A percentile compares a stretch with the other conserved stretches of the same genome.
Conservation (phyloP, 2,113 vertebrate species). For the Platichthys flesus region DNA sequence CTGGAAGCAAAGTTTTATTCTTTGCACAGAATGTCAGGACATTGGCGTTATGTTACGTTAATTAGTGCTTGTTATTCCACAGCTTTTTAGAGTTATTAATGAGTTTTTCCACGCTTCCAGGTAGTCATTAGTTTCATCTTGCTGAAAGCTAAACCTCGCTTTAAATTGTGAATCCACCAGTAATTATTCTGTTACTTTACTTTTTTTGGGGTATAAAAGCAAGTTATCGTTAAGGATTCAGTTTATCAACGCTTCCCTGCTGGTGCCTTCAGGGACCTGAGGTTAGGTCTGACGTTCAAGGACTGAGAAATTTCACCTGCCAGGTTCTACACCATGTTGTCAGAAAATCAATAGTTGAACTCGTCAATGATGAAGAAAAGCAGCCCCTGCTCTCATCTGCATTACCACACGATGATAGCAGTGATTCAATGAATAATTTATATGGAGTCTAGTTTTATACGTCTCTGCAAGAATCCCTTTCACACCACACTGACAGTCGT, state of each 20-base stretch:
- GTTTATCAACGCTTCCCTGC: not conserved
- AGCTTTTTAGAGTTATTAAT: not conserved
- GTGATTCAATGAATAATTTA: slow-evolving; percentile 34
- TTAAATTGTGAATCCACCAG: not conserved
- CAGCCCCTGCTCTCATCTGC: slow-evolving; percentile 23
- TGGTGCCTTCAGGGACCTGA: not conserved
- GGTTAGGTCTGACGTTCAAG: not conserved
- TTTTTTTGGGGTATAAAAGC: not conserved
- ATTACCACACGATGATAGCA: slow-evolving; percentile 16
- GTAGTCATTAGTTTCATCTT: not conserved
- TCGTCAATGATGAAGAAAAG: not conserved
- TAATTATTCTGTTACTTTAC: not conserved
- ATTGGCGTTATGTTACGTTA: not conserved
- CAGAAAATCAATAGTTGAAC: slow-evolving; percentile 37
- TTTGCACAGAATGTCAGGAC: not conserved
- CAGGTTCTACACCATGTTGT: not conserved
- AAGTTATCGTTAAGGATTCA: not conserved
- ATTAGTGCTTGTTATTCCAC: not conserved
- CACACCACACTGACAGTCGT: not conserved
- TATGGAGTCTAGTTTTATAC: not conserved
- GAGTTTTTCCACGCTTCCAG: not conserved
- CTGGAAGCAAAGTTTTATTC: not conserved
- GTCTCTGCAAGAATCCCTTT: not conserved
- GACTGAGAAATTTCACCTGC: slow-evolving; percentile 7
- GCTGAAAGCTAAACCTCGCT: not conserved